These are phyloP conservation scores for Dufourea novaeangliae DNA, from an alignment of 1,140 invertebrate species.

Conservation along the genomic window DNA sequence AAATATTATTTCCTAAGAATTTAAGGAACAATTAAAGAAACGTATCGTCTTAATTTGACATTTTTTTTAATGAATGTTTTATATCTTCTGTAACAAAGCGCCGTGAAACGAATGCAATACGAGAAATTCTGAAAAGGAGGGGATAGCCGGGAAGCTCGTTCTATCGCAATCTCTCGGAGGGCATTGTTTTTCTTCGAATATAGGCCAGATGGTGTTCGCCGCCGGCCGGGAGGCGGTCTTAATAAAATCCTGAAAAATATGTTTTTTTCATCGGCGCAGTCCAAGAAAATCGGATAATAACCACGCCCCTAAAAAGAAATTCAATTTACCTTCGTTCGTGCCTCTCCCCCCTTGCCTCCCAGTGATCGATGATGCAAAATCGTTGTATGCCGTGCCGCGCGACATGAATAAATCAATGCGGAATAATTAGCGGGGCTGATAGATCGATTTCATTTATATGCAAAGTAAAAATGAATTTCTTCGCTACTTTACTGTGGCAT, in stretches of 20 bases:
- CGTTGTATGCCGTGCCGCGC: background rate
- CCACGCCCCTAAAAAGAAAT: background rate
- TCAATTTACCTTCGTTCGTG: constrained; percentile 19
- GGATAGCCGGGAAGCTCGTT: background rate
- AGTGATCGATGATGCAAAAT: constrained; percentile 5
- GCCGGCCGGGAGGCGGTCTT: background rate
- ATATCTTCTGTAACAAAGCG: too few relatives aligned
- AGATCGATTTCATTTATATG: background rate
- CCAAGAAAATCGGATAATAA: constrained; percentile 8
- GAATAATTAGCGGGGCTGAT: constrained; percentile 12
- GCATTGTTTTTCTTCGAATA: constrained; percentile 12
- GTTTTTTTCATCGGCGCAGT: constrained; percentile 21
- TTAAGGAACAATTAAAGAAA: too few relatives aligned
- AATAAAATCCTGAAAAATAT: constrained; percentile 34
- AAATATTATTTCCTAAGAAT: too few relatives aligned
- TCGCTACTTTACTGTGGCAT: background rate
- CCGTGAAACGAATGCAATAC: background rate
- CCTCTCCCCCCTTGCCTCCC: too few relatives aligned
- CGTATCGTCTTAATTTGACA: too few relatives aligned
- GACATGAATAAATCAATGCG: background rate
- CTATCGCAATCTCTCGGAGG: background rate
- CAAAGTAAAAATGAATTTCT: background rate
- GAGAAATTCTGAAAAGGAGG: background rate
- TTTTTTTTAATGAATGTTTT: too few relatives aligned
- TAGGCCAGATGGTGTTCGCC: constrained; percentile 25